phyloP scores from a whole-genome alignment of 2,888 invertebrate genomes.

The Catonia carolina region DNA sequence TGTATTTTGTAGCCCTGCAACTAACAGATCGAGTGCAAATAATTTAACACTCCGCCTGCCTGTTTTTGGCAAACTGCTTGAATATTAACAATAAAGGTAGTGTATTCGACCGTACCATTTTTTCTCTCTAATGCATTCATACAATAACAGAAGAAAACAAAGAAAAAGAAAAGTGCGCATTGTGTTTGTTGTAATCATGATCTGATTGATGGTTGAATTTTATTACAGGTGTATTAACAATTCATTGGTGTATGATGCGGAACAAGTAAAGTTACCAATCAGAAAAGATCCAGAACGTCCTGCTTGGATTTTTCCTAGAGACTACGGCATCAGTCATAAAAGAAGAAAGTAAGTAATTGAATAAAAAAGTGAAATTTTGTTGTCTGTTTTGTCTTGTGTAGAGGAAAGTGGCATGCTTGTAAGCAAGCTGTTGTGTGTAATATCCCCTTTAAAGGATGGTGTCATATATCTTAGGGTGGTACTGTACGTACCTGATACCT shows the following conservation, averaged over 20 bases:
- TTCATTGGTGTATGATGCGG: slow-evolving; percentile 61
- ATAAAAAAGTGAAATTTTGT: slow-evolving; percentile 15
- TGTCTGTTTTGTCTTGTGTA: too few relatives aligned
- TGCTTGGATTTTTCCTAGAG: slow-evolving; percentile 61
- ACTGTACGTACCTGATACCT: too few relatives aligned
- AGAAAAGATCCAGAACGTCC: slow-evolving; percentile 62
- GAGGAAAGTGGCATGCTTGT: too few relatives aligned
- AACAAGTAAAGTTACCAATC: slow-evolving; percentile 70
- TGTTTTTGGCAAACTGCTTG: too few relatives aligned
- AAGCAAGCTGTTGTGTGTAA: too few relatives aligned
- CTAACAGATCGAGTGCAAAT: too few relatives aligned
- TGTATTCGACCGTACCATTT: not conserved
- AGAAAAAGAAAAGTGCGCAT: not conserved
- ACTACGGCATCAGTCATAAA: slow-evolving; percentile 64
- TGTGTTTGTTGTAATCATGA: not conserved
- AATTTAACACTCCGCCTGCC: too few relatives aligned
- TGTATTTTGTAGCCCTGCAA: too few relatives aligned
- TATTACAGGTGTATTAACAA: slow-evolving; percentile 29
- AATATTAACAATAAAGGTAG: too few relatives aligned
- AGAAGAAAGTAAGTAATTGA: slow-evolving; percentile 58
- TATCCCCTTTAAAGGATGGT: too few relatives aligned
- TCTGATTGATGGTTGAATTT: not conserved
- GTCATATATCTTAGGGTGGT: too few relatives aligned
- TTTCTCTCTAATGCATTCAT: not conserved
- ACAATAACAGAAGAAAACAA: too few relatives aligned